These are phyloP conservation scores for Perithous albicinctus DNA, from an alignment of 2,888 invertebrate species.

Conservation along the genomic window DNA sequence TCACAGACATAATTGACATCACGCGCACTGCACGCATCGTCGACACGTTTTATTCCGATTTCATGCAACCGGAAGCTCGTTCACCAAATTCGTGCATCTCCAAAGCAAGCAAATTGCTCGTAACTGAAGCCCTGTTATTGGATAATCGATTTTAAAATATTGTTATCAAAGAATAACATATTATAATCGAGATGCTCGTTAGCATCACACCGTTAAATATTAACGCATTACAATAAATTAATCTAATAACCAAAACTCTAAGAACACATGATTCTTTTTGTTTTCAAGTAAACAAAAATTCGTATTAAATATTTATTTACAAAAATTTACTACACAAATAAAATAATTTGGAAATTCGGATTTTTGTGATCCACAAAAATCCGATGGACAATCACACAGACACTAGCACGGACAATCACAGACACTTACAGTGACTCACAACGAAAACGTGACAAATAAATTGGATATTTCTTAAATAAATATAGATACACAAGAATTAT, in stretches of 20 bases:
- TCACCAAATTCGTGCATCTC: constrained; percentile 24
- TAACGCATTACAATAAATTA: neutral
- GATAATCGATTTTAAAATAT: neutral
- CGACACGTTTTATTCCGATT: constrained; percentile 19
- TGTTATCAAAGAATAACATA: neutral
- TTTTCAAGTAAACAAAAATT: too few relatives aligned
- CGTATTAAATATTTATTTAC: too few relatives aligned
- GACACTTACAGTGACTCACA: too few relatives aligned
- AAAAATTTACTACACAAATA: too few relatives aligned
- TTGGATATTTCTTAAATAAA: too few relatives aligned
- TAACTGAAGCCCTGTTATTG: neutral
- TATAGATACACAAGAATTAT: too few relatives aligned
- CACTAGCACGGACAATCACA: too few relatives aligned
- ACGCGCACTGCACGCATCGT: constrained; percentile 20
- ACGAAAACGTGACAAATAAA: too few relatives aligned
- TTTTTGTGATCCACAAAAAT: too few relatives aligned
- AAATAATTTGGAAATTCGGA: too few relatives aligned
- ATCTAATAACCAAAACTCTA: neutral
- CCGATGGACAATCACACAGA: too few relatives aligned
- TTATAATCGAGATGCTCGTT: neutral
- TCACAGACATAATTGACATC: constrained; percentile 6
- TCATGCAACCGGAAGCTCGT: constrained; percentile 12
- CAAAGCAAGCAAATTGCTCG: constrained; percentile 8
- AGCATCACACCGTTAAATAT: neutral
- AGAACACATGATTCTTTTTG: too few relatives aligned